A percentile compares a stretch with the other conserved stretches of the same genome.
Conservation (phyloP, 2,888 invertebrate species). For the Ariolimax columbianus region DNA sequence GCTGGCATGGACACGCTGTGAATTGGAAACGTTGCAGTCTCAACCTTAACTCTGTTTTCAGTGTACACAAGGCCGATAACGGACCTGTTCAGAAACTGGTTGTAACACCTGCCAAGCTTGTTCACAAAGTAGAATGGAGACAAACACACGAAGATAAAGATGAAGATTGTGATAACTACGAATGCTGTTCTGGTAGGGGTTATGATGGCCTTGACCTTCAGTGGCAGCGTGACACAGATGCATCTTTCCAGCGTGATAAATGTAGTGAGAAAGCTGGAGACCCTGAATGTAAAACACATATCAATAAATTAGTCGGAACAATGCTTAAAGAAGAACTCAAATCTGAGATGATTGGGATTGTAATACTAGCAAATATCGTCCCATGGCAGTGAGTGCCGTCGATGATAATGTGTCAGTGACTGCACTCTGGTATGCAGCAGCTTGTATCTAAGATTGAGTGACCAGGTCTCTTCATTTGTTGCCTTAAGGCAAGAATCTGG, state of each 20-base stretch:
- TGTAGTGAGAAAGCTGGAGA: not conserved
- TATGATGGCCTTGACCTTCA: slow-evolving; percentile 4
- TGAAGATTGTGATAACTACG: not conserved
- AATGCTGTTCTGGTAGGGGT: not conserved
- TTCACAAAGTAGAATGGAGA: slow-evolving; percentile 9
- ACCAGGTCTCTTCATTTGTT: too few species aligned
- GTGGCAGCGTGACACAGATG: not conserved
- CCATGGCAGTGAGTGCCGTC: too few species aligned
- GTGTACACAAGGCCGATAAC: not conserved
- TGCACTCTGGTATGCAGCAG: too few species aligned
- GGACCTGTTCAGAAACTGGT: not conserved
- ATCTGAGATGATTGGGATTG: too few species aligned
- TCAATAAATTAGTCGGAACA: too few species aligned
- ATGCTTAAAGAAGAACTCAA: too few species aligned
- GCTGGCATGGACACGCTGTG: slow-evolving; percentile 1
- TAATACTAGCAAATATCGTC: too few species aligned
- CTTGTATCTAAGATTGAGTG: too few species aligned
- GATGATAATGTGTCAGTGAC: too few species aligned
- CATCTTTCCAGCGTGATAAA: slow-evolving; percentile 12
- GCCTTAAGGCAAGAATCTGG: too few species aligned
- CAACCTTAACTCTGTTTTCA: not conserved
- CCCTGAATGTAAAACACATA: not conserved
- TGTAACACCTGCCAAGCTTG: slow-evolving; percentile 3
- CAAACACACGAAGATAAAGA: not conserved
- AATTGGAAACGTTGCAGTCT: not conserved